Percentiles rank a stretch among this genome's conserved stretches.
These are phyloP conservation scores for Pseudococcus jackbeardsleyi DNA, from an alignment of 2,888 invertebrate species.

Conservation along the genomic window DNA sequence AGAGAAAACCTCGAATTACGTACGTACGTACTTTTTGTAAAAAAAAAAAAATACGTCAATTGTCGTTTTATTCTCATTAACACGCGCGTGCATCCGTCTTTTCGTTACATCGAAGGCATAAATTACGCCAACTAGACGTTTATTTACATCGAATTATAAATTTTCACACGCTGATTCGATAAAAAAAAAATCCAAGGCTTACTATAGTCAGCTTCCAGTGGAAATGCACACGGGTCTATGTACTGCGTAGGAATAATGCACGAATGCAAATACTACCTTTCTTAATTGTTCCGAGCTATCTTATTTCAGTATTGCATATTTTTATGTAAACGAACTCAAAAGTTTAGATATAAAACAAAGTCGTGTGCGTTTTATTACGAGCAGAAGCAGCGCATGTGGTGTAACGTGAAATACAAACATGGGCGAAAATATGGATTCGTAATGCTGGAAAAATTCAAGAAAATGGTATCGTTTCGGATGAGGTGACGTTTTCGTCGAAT, in stretches of 20 bases:
- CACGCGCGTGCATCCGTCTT: constrained; percentile 8
- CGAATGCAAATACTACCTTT: neutral
- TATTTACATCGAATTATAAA: neutral
- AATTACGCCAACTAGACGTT: neutral
- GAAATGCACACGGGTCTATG: neutral
- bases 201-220: neutral
- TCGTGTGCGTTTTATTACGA: neutral
- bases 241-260: neutral
- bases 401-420: neutral
- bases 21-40: neutral
- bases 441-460: constrained; percentile 9
- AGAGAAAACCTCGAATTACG: neutral
- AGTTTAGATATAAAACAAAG: no score
- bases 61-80: neutral
- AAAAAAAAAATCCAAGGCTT: neutral
- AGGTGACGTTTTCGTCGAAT: neutral
- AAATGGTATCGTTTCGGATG: neutral
- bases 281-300: neutral
- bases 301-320: constrained; percentile 1
- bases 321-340: neutral
- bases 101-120: neutral
- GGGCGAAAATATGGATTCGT: neutral
- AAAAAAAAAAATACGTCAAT: neutral
- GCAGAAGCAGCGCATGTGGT: neutral
- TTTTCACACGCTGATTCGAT: neutral